Percentiles rank a stretch among this genome's conserved stretches.
These are phyloP conservation scores for Eulemur macaco DNA, from an alignment of 2,113 vertebrate species.

Conservation along the genomic window DNA sequence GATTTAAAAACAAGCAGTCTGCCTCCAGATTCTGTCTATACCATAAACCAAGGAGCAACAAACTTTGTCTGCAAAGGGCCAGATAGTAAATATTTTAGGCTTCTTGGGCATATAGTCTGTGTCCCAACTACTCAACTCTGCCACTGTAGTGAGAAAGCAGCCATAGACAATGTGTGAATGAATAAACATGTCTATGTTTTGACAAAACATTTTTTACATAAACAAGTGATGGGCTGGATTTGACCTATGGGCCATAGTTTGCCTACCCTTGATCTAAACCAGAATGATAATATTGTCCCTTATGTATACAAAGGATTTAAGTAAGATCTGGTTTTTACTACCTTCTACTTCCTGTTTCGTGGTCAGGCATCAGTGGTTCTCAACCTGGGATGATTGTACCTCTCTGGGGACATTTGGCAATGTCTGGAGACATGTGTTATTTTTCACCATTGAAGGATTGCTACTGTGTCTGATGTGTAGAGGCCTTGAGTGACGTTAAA, in stretches of 20 bases:
- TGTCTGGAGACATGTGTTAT: slow-evolving; percentile 3
- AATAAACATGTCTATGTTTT: background rate
- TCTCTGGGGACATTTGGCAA: background rate
- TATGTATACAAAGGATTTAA: background rate
- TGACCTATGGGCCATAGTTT: background rate
- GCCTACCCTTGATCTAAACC: background rate
- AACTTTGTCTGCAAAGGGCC: background rate
- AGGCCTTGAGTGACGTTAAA: background rate
- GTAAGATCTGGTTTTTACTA: background rate
- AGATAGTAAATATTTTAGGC: background rate
- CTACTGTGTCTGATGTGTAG: background rate
- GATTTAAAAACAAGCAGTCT: background rate
- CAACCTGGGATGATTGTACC: background rate
- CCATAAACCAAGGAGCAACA: background rate
- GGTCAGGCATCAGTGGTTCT: background rate
- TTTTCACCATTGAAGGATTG: background rate
- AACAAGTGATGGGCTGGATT: background rate
- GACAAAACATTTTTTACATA: background rate
- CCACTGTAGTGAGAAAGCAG: background rate
- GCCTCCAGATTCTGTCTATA: background rate
- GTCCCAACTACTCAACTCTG: background rate
- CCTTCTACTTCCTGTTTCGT: slow-evolving; percentile 19
- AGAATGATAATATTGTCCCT: background rate
- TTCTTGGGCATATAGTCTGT: background rate
- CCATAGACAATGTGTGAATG: background rate